phyloP scores from a whole-genome alignment of 2,888 invertebrate genomes.

The Heteromyza rotundicornis region DNA sequence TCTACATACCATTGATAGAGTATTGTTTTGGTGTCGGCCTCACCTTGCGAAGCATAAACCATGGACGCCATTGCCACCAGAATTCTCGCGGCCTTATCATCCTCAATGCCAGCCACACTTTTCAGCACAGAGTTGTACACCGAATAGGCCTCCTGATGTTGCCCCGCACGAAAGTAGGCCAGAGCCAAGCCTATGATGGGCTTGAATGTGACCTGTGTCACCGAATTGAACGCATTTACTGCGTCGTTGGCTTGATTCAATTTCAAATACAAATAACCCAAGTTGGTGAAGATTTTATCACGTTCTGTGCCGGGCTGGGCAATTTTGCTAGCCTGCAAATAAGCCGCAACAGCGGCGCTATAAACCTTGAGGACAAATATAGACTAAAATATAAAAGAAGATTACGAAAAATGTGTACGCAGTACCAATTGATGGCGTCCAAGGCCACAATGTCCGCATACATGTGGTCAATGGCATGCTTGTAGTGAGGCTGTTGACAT shows the following conservation, averaged over 20 bases:
- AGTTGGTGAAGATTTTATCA: slow-evolving; percentile 72
- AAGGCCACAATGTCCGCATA: slow-evolving; percentile 79
- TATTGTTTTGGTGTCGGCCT: slow-evolving; percentile 75
- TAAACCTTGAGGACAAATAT: no score
- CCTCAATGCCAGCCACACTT: slow-evolving; percentile 69
- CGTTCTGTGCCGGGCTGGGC: slow-evolving; percentile 57
- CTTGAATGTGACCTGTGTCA: slow-evolving; percentile 74
- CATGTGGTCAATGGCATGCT: slow-evolving; percentile 80
- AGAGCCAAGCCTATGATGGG: slow-evolving; percentile 81
- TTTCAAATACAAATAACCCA: slow-evolving; percentile 73
- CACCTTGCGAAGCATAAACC: slow-evolving; percentile 79
- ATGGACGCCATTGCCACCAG: slow-evolving; percentile 86
- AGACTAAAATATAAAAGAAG: background rate
- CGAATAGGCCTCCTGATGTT: slow-evolving; percentile 75
- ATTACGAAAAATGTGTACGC: no score
- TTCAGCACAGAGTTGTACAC: slow-evolving; percentile 78
- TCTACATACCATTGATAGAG: slow-evolving; percentile 71
- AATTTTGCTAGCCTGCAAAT: slow-evolving; percentile 68
- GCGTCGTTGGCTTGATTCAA: slow-evolving; percentile 72
- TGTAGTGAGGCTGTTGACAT: slow-evolving; percentile 67
- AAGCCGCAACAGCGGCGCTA: slow-evolving; percentile 70
- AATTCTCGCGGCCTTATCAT: slow-evolving; percentile 73
- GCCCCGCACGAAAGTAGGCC: slow-evolving; percentile 66
- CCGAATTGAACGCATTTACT: slow-evolving; percentile 70
- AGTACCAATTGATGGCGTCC: slow-evolving; percentile 76